Base-by-base conservation (phyloP, 2,113 vertebrate genomes). In the Brachypodius melanocephalos region DNA sequence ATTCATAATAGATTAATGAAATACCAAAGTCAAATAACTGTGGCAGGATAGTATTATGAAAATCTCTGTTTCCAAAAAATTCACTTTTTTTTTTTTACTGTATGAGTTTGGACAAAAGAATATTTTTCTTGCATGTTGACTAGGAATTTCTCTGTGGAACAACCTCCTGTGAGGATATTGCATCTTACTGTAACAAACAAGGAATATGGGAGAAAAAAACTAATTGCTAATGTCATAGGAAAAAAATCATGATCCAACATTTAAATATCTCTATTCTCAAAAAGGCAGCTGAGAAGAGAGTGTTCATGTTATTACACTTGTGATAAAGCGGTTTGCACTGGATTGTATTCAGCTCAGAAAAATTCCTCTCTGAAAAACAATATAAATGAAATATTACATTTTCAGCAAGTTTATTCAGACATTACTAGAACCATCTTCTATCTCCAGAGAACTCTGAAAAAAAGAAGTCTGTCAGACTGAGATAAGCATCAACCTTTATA, bases 401-500 rank as follows among this genome's bases (percentile, higher is more conserved):
- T 80, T 85, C 49, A 81, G 34, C 58, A 65, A 42, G 46, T 82
- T 79, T 93, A 82, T 89, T 92, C 88, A 91, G 54, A 86, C 42
- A 62, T 91, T 74, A 49, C 46, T 80, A 48, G 67, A 69, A 77
- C 54, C 16, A 67, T 59, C 29, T 54, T 94, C 34, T 71, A 24
- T 62, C 89, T 91, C 78, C 48, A 45, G 72, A 88, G 85, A 93
- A 52, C 42, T 94, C 43, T 71, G 68, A 85, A 96, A 88, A 71
- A 91, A 94, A 90, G 55, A 91, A 94, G 63, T 83, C 10, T 73
- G 34, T 73, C 63, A 83, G 58, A 88, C 10, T 80, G 46, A 75
- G 58, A 89, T 71, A 92, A 92, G 72, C 12, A 96, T 94, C 79
- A 84, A 74, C 52, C n/a, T 92, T 90, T 75, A 52, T 49, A 75